A percentile compares a stretch with the other conserved stretches of the same genome.
phyloP scores from a whole-genome alignment of 2,888 invertebrate species.

The Icerya purchasi region DNA sequence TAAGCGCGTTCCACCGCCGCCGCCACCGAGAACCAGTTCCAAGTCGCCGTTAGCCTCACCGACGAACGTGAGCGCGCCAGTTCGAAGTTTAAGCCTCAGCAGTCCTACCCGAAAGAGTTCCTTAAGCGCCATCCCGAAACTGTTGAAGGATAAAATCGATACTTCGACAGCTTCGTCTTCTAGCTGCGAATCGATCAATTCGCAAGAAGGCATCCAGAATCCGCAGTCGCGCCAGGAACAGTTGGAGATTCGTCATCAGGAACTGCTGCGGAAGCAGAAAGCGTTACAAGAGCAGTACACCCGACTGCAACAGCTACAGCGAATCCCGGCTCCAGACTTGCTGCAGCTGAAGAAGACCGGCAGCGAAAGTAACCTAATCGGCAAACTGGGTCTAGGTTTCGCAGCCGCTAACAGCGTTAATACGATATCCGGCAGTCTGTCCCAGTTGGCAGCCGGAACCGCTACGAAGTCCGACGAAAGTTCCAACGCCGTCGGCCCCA shows the following conservation, averaged over 20 bases:
- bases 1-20: slow-evolving; percentile 66
- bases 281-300: slow-evolving; percentile 81
- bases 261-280: slow-evolving; percentile 65
- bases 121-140: slow-evolving; percentile 10
- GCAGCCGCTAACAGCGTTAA: slow-evolving; percentile 21
- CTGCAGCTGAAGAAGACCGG: slow-evolving; percentile 56
- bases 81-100: slow-evolving; percentile 5
- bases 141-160: slow-evolving; percentile 26
- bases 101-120: slow-evolving; percentile 18
- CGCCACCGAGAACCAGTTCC: slow-evolving; percentile 75
- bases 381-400: slow-evolving; percentile 55
- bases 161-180: slow-evolving; percentile 37
- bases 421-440: slow-evolving; percentile 35
- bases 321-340: slow-evolving; percentile 38
- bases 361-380: slow-evolving; percentile 64
- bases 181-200: slow-evolving; percentile 52
- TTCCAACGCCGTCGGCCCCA: slow-evolving; percentile 11
- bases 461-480: slow-evolving; percentile 12
- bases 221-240: slow-evolving; percentile 39
- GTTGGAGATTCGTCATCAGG: slow-evolving; percentile 67
- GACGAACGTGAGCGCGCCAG: slow-evolving; percentile 33
- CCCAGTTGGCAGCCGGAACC: slow-evolving; percentile 32
- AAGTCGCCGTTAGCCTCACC: slow-evolving; percentile 72
- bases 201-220: slow-evolving; percentile 38
- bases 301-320: slow-evolving; percentile 64